Conservation (phyloP, 2,888 invertebrate genomes). For the Odiellus spinosus region DNA sequence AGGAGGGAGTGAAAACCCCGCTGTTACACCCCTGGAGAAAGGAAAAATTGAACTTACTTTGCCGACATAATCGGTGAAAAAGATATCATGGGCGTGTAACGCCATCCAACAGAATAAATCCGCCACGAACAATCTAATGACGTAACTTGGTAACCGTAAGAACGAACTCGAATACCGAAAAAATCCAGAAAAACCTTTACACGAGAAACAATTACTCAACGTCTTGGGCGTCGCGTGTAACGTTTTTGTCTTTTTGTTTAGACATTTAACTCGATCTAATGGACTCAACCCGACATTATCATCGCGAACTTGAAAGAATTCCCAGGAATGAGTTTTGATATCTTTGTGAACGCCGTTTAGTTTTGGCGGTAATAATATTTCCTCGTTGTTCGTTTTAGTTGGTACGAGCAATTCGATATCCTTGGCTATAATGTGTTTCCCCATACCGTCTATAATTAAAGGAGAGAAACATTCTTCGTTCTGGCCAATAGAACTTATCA, state of each 20-base stretch:
- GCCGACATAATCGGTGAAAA: constrained; percentile 27
- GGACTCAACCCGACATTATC: background rate
- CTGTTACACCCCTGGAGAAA: too few species aligned
- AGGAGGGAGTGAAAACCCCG: too few species aligned
- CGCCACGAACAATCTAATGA: constrained; percentile 22
- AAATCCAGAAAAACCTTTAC: background rate
- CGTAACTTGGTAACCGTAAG: constrained; percentile 2
- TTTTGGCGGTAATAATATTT: too few species aligned
- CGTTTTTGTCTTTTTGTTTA: too few species aligned
- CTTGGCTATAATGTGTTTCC: background rate
- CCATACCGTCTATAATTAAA: background rate
- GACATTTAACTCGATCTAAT: too few species aligned
- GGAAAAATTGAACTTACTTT: constrained; percentile 15
- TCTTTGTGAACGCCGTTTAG: background rate
- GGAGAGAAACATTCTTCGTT: background rate
- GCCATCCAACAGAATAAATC: constrained; percentile 25
- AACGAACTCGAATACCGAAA: background rate
- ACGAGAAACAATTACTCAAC: background rate
- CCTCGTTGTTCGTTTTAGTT: background rate
- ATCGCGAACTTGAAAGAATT: background rate
- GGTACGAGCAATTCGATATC: background rate
- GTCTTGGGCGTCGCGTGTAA: too few species aligned
- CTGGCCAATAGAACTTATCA: background rate
- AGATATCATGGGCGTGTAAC: constrained; percentile 25
- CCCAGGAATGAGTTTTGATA: background rate